Base-by-base conservation (phyloP, 2,888 invertebrate species). In the Margaritifera margaritifera region DNA sequence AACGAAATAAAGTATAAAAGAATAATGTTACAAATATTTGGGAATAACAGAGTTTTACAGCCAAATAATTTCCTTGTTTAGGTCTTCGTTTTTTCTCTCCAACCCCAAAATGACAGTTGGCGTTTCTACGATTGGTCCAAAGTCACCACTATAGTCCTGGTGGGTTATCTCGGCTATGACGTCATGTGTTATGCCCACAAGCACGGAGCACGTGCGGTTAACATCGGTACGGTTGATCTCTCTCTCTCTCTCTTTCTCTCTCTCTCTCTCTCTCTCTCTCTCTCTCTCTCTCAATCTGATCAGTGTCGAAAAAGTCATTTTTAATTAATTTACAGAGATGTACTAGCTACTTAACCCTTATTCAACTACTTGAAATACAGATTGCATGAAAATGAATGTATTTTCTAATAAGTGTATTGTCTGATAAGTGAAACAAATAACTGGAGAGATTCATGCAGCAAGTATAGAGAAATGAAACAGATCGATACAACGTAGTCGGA, bases 111-210 rank as follows among this genome's bases (percentile, higher is more conserved):
- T 27, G 67, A 74, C 15, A 75, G 70, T 31, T 88, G 87, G 88
- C 71, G 57, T n/a, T 81, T 78, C 58, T 90, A 88, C 78, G 84
- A 90, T 76, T 90, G 89, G 89, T 71, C 75, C 27, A 89, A 87
- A 74, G 78, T 90, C 31, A 90, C 90, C 1, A 89, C 90, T 0
- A 82, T 90, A 19, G 88, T 88, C 1, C 81, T 87, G 75, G 85
- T 87, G 51, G 87, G 88, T 25, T 90, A 87, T 66, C 67, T 84
- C 42, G 88, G 88, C 71, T 66, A 72, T 3, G 74, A 83, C 4
- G 79, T 90, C n/a, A 81, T 89, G 76, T 89, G 89, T 69, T 78
- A 80, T 62, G 90, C 89, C 3, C 90, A 90, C 73, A 77, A 82
- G 51, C 77, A 84, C 62, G 85, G 85, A 8, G 87, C 84, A 31